Percentiles rank a stretch among this genome's conserved stretches.
These are phyloP conservation scores for Pterois miles DNA, from an alignment of 2,797 vertebrate genomes.

Conservation along the genomic window DNA sequence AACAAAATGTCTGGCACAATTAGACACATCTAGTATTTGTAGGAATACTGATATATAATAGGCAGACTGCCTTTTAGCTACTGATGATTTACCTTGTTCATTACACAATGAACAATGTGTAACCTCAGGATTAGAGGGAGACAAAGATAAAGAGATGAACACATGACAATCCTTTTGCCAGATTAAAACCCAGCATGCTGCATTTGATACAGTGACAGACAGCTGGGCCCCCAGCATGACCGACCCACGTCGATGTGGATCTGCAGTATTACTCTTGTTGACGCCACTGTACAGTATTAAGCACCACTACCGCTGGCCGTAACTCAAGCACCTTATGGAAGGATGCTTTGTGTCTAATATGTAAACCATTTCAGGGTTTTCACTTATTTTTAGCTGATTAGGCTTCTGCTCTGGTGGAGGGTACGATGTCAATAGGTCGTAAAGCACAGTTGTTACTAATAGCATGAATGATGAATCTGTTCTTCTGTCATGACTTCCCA, in stretches of 20 bases:
- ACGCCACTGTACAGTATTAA: neutral
- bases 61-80: neutral
- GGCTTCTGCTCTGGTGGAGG: neutral
- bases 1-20: neutral
- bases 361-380: neutral
- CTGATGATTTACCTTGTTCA: neutral
- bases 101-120: neutral
- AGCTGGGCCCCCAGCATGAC: neutral
- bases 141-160: neutral
- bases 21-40: neutral
- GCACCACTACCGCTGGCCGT: neutral
- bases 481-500: too few relatives aligned
- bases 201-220: neutral
- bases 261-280: neutral
- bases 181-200: neutral
- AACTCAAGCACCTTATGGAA: neutral
- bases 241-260: neutral
- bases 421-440: neutral
- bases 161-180: neutral
- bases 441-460: neutral
- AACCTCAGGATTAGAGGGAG: neutral
- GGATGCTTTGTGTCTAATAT: neutral
- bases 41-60: too few relatives aligned
- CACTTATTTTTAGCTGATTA: neutral
- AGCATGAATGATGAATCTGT: neutral